Conservation (phyloP, 2,113 vertebrate genomes). For the Anolis carolinensis region DNA sequence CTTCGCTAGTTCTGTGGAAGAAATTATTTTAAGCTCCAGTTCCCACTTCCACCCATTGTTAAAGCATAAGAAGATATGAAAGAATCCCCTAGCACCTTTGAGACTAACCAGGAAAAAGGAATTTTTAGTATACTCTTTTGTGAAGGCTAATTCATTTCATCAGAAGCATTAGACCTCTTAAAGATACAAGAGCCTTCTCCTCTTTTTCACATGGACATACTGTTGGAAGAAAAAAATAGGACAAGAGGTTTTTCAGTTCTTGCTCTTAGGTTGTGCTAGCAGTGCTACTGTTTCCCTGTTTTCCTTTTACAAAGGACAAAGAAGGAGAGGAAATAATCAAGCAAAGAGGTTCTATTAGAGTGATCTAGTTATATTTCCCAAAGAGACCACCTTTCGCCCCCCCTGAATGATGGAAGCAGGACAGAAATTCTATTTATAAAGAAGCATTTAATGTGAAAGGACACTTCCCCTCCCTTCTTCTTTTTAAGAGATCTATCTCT, state of each 20-base stretch:
- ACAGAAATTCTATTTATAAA: neutral
- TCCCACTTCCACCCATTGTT: no score
- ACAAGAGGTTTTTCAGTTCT: neutral
- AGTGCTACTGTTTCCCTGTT: neutral
- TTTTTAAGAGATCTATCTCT: fast-evolving
- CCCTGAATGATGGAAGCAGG: neutral
- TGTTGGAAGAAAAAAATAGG: no score
- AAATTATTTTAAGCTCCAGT: no score
- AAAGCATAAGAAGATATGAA: no score
- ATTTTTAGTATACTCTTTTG: no score
- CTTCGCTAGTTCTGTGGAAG: no score
- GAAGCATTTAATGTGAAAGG: neutral
- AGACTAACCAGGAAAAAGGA: no score
- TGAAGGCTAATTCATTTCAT: no score
- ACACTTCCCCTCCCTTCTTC: neutral
- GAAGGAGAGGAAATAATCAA: neutral
- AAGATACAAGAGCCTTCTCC: no score
- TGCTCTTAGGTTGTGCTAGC: neutral
- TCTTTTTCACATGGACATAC: no score
- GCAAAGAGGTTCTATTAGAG: neutral
- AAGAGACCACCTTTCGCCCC: neutral
- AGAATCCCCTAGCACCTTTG: no score
- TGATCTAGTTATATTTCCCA: neutral
- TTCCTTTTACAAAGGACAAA: neutral
- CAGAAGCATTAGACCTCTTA: no score